phyloP scores from a whole-genome alignment of 30 jellyfish, hydroid and myxozoan species.

The Pseudorhiza aurosa region DNA sequence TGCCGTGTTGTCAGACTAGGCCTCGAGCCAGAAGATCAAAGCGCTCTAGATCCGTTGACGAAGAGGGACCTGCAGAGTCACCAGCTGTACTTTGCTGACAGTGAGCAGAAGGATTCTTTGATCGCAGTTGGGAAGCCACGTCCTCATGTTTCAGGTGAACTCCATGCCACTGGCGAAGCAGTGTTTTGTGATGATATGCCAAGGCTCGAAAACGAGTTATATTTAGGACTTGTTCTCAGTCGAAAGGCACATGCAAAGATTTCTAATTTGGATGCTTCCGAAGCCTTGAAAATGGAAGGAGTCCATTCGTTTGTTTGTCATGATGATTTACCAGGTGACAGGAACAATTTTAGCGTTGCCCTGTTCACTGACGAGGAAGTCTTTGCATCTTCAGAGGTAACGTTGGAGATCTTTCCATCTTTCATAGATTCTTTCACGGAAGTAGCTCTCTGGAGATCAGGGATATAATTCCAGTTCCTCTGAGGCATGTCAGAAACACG shows the following conservation, averaged over 20 bases:
- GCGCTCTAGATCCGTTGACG: constrained; percentile 16
- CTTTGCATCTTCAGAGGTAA: constrained; percentile 46
- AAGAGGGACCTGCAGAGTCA: constrained; percentile 3
- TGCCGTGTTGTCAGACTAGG: not conserved
- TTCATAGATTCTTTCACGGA: no score
- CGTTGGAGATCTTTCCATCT: not conserved
- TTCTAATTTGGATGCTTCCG: constrained; percentile 30
- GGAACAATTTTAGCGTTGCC: constrained; percentile 13
- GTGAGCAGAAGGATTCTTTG: not conserved
- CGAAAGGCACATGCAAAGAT: constrained; percentile 53
- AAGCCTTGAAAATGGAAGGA: constrained; percentile 54
- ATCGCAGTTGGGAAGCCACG: constrained; percentile 33
- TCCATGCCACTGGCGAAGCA: constrained; percentile 66
- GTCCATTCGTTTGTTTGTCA: constrained; percentile 56
- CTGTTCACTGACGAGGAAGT: constrained; percentile 19
- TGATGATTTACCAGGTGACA: constrained; percentile 9
- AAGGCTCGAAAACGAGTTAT: constrained; percentile 38
- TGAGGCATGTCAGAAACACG: no score
- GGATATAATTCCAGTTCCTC: no score
- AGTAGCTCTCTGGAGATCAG: no score
- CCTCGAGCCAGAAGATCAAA: not conserved
- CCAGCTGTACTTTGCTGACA: constrained; percentile 15
- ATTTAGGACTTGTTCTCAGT: constrained; percentile 52
- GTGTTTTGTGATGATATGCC: constrained; percentile 63
- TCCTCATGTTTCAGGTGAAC: constrained; percentile 21